Base-by-base conservation (phyloP, 2,113 vertebrate species). In the Nothocercus nigrocapillus region DNA sequence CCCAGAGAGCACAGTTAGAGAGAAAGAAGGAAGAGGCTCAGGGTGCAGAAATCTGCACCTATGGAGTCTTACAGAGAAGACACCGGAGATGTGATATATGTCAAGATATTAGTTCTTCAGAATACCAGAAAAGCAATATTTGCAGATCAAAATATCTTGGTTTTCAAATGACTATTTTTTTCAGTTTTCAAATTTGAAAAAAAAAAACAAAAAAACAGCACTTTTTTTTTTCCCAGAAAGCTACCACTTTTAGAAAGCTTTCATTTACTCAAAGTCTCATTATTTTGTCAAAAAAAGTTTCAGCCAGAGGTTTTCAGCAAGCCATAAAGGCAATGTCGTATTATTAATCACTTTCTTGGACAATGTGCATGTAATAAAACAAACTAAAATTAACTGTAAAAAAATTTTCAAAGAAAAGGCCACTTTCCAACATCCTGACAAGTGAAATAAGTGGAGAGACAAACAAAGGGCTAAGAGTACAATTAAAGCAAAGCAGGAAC, bases 381-480 rank as follows among this genome's bases (percentile, higher is more conserved):
- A 97, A 96, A 91, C 82, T 80, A 85, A 95, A 97, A 96, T 93
- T 93, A 90, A 61, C 32, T 47, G 19, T 44, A 27, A 40, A 92
- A 86, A 88, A 18, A 58, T 1, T 8, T 85, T 96, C 95, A 97
- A 97, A 95, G 93, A 74, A 95, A 95, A 96, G 93, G 93, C 91
- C 80, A 70, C 88, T 93, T 95, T 96, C 96, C 93, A 95, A 97
- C 84, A 93, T 95, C 94, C 93, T 96, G 95, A 94, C 82, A 96
- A 93, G 82, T 58, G 59, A 80, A 95, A 61, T 64, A n/a, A 95
- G 94, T 91, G 89, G 77, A 7, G 70, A 67, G 38, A 54, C 72
- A 88, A 95, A 97, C 93, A 96, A 97, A 95, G 91, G 85, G 79
- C 89, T 61, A 10, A 81, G 74, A 88, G 88, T 77, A 93, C 89